These are phyloP conservation scores for Orthonyx spaldingii DNA, from an alignment of 2,113 vertebrate species.

Conservation along the genomic window DNA sequence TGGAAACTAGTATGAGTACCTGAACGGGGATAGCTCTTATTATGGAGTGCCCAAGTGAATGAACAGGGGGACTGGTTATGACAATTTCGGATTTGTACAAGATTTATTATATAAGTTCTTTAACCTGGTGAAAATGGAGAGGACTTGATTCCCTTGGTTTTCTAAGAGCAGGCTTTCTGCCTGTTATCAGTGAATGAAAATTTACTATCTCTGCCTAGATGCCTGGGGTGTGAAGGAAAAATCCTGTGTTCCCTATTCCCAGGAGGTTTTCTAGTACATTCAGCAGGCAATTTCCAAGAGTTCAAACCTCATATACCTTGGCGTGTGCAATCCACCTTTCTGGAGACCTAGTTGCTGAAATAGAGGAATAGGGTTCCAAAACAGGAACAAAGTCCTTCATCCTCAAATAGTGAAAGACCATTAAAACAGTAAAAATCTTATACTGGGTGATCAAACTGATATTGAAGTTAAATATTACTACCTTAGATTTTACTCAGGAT, in stretches of 20 bases:
- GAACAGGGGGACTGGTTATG: not conserved
- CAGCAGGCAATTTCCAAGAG: not conserved
- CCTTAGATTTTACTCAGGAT: not conserved
- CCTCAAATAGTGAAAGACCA: not conserved
- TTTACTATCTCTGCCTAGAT: not conserved
- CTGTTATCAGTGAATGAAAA: not conserved
- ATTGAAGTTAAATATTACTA: not conserved
- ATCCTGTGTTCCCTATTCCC: not conserved
- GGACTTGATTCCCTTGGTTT: not conserved
- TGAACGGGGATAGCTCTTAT: not conserved
- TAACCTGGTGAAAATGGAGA: not conserved
- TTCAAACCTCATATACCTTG: not conserved
- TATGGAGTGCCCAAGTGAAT: not conserved
- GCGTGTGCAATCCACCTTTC: not conserved
- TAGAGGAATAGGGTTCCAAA: not conserved
- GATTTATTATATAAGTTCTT: not conserved
- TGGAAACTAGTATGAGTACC: not conserved
- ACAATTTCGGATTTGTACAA: not conserved
- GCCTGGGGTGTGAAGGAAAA: not conserved
- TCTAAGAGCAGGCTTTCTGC: not conserved
- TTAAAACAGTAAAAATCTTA: not conserved
- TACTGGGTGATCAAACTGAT: not conserved
- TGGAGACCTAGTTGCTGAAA: not conserved
- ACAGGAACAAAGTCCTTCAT: not conserved
- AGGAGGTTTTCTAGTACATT: not conserved